Base-by-base conservation (phyloP, 2,797 vertebrate genomes). In the Sebastes flavidus region DNA sequence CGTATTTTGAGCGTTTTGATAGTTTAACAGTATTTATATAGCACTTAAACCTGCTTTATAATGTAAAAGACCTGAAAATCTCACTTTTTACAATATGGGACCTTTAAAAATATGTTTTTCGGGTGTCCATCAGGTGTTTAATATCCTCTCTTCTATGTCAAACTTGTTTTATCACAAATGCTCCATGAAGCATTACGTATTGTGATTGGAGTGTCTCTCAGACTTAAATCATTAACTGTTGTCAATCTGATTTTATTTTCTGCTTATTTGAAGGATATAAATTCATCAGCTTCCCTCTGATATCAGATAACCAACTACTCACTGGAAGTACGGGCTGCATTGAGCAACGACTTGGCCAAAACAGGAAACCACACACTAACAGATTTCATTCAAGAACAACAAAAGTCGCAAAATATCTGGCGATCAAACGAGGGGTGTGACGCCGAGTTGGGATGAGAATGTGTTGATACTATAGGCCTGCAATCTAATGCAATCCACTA, bases 291-390 rank as follows among this genome's bases (percentile, higher is more conserved):
- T 22, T 46, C 0, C 6, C 3, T 3, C 8, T 65, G 12, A 56
- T 29, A 49, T 65, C 68, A 72, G 16, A 52, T 29, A 55, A 66
- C 3, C 4, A 62, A 82, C 14, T 46, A 46, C 87, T 92, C 36
- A 91, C 92, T 72, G 4, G 20, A 93, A 91, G 72, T 86, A 92
- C 0, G 18, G 3, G 18, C 89, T 94, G 77, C 90, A n/a, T 20
- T 52, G 16, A 46, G 42, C 42, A 46, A 46, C 14, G 14, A 46
- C 0, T 46, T 46, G 42, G 42, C 42, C 1, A 46, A 46, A 46
- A 46, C 14, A 46, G 14, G 2, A 46, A 46, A 46, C 42, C 1
- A 46, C 42, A 46, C 42, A 46, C 42, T 46, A 46, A 46, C 42
- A 46, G 6, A 46, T 46, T 46, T 0, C 42, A 18, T 46, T 46